Evolutionary conservation across 2,888 invertebrate species (phyloP).

Genomic region (Chrysolina oricalcia): DNA sequence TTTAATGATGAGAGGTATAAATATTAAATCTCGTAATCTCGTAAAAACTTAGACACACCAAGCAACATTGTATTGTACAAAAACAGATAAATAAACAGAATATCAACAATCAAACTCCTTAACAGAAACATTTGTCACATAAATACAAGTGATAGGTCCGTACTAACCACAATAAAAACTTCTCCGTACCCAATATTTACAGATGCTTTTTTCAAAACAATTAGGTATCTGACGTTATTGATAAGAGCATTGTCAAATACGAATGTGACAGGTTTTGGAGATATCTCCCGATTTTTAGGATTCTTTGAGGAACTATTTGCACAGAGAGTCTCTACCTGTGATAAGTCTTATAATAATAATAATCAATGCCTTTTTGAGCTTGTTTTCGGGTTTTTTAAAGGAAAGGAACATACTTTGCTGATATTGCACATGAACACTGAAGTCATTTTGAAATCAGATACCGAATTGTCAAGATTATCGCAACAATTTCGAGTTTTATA

Average conservation of each 20-base stretch:
- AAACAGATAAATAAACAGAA: slow-evolving; percentile 49
- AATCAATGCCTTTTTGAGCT: no score
- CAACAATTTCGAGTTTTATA: neutral
- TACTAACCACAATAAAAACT: slow-evolving; percentile 13
- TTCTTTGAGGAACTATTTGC: no score
- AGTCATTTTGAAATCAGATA: no score
- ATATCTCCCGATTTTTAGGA: no score
- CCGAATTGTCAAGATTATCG: neutral
- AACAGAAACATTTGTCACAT: slow-evolving; percentile 37
- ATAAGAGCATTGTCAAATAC: no score
- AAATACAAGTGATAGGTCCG: slow-evolving; percentile 21
- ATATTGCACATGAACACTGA: no score
- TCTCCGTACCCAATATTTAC: neutral
- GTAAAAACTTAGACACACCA: neutral
- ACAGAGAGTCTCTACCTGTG: no score
- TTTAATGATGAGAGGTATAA: slow-evolving; percentile 13
- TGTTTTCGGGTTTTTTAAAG: no score
- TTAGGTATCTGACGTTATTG: neutral
- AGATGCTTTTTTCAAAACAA: neutral
- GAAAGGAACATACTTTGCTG: no score
- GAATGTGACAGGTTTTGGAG: no score
- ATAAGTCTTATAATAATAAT: no score
- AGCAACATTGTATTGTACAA: slow-evolving; percentile 37
- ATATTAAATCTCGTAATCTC: no score
- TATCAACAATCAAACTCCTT: slow-evolving; percentile 45